A percentile compares a stretch with the other conserved stretches of the same genome.
Conservation (phyloP, 2,797 vertebrate species). For the Ambastaia sidthimunki region DNA sequence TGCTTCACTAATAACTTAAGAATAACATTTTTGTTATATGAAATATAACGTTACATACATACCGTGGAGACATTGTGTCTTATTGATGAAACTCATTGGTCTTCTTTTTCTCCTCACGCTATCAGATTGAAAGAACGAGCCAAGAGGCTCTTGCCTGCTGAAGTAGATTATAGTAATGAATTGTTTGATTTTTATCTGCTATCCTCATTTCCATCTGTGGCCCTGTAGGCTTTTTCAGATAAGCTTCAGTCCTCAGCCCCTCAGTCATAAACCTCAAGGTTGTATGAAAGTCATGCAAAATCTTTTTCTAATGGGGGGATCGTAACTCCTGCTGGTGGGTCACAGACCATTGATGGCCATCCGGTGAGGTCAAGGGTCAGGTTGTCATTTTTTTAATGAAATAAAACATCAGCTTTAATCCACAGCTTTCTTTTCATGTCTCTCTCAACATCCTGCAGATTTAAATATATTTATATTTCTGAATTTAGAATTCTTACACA, state of each 20-base stretch:
- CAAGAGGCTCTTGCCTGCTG: slow-evolving; percentile 62
- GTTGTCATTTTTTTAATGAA: slow-evolving; percentile 7
- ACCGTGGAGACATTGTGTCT: slow-evolving; percentile 49
- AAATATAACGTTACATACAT: background rate
- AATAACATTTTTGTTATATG: too few species aligned
- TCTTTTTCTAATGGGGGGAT: slow-evolving; percentile 43
- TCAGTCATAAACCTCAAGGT: slow-evolving; percentile 67
- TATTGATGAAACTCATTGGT: slow-evolving; percentile 48
- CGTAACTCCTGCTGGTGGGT: slow-evolving; percentile 2
- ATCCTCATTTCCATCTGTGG: slow-evolving; percentile 79
- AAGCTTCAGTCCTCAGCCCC: slow-evolving; percentile 71
- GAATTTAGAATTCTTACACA: slow-evolving; percentile 59
- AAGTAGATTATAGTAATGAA: slow-evolving; percentile 70
- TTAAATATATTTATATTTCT: slow-evolving; percentile 68
- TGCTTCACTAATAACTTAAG: too few species aligned
- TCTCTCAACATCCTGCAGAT: slow-evolving; percentile 71
- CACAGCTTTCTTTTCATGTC: slow-evolving; percentile 6
- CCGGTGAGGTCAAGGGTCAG: slow-evolving; percentile 25
- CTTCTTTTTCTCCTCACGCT: slow-evolving; percentile 48
- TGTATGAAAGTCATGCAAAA: slow-evolving; percentile 26
- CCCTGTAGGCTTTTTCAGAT: slow-evolving; percentile 65
- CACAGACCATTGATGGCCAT: slow-evolving; percentile 7
- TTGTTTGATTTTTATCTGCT: slow-evolving; percentile 74
- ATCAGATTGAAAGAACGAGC: slow-evolving; percentile 63
- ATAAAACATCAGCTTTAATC: background rate